Base-by-base conservation (phyloP, 2,797 vertebrate species). In the Eulemur rubriventer region DNA sequence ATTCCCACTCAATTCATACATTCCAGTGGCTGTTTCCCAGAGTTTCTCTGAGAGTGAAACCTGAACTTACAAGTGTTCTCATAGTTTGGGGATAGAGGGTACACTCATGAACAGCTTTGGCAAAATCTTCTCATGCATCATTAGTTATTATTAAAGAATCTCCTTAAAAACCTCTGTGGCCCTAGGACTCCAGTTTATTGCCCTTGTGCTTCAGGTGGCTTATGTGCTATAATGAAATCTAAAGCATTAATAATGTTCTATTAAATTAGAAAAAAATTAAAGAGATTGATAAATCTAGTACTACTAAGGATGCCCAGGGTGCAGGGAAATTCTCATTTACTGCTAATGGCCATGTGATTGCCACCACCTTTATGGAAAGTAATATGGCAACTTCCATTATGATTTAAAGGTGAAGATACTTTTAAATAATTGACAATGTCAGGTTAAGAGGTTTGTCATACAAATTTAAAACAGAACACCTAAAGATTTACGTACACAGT, bases 191-290 rank as follows among this genome's bases (percentile, higher is more conserved):
- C 80, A 63, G 10, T 96, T 84, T 57, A 85, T 22, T 55, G 69
- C 2, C 63, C 52, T 82, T 61, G 35, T 59, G 48, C 22, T 92
- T 85, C 41, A n/a, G 78, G 43, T 65, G 26, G n/a, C 65, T 75
- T 22, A n/a, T 46, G 13, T 38, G 26, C 57, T 90, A 28, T 63
- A 95, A 92, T 52, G 22, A 94, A 95, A 95, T 79, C 91, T 55
- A 83, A 94, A 84, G 48, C 17, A 84, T 67, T 96, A 90, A 92
- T 92, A 46, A 92, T 61, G 79, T 80, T 75, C 43, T 50, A 76
- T 84, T 59, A 67, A 55, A 59, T 50, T 80, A 22, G 63, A 81
- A 92, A 79, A 50, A 87, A 73, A 30, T 16, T 35, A 75, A 89
- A 89, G 55, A 89, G 41, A 87, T 0, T 41, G 86, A 78, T 83